phyloP scores from a whole-genome alignment of 2,113 vertebrate species.

The Marmota monax region DNA sequence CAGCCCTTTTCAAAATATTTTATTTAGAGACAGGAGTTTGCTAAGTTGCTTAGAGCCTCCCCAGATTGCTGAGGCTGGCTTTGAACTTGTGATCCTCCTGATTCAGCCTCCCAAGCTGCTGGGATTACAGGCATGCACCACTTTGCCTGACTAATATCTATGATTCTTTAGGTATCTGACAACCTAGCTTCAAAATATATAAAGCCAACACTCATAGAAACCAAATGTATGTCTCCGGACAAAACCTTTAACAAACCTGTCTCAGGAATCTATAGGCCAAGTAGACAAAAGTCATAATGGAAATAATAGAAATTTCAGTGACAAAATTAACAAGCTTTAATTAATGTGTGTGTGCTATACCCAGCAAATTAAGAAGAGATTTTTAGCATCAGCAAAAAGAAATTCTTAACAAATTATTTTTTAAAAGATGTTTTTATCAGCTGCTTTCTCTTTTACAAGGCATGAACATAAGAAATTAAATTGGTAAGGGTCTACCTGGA shows the following conservation, averaged over 20 bases:
- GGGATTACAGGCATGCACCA: too few species aligned
- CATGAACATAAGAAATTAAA: slow-evolving; percentile 9
- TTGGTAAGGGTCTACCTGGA: neutral
- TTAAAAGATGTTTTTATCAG: too few species aligned
- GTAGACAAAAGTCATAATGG: neutral
- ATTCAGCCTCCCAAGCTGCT: too few species aligned
- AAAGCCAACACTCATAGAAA: neutral
- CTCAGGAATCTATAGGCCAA: neutral
- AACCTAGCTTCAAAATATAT: neutral
- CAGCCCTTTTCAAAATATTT: too few species aligned
- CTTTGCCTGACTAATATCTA: too few species aligned
- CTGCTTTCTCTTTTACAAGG: neutral
- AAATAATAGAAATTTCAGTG: neutral
- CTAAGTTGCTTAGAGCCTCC: too few species aligned
- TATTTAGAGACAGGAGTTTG: too few species aligned
- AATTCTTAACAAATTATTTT: too few species aligned
- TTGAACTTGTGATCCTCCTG: too few species aligned
- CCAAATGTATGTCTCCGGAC: neutral
- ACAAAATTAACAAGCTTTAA: neutral
- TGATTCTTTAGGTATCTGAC: neutral
- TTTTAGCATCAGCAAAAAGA: neutral
- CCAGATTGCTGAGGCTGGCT: too few species aligned
- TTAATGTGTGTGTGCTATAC: neutral
- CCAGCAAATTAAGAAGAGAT: neutral
- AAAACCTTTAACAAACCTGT: neutral